Conservation (phyloP, 53 echinoderm and acorn worm species). For the Antedon mediterranea region DNA sequence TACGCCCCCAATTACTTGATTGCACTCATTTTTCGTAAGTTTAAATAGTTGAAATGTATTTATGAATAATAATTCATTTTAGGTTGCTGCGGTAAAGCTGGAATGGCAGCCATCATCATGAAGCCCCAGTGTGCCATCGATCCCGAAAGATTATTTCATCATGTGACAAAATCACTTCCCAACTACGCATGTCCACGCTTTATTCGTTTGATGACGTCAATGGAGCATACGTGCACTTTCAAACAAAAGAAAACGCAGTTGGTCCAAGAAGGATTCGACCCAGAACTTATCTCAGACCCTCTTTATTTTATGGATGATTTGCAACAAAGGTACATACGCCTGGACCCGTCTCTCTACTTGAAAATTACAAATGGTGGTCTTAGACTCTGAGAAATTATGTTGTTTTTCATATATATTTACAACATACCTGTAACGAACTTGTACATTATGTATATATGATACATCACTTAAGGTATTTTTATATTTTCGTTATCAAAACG, state of each 20-base stretch:
- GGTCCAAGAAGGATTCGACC: conserved; percentile 76
- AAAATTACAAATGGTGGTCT: conserved; percentile 51
- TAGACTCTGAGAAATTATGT: conserved; percentile 15
- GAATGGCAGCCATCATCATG: conserved; percentile 70
- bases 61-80: not conserved
- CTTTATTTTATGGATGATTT: conserved; percentile 33
- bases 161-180: conserved; percentile 41
- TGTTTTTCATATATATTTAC: not conserved
- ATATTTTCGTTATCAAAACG: not conserved
- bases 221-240: conserved; percentile 90
- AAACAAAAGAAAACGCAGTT: conserved; percentile 69
- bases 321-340: conserved; percentile 20
- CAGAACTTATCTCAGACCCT: conserved; percentile 42
- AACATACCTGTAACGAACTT: not conserved
- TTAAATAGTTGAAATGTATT: not conserved
- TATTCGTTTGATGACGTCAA: conserved; percentile 32
- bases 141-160: conserved; percentile 34
- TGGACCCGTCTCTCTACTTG: conserved; percentile 35
- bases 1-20: not conserved
- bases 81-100: conserved; percentile 93
- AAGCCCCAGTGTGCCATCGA: conserved; percentile 22
- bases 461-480: not conserved
- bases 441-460: not conserved
- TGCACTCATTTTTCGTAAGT: not conserved
- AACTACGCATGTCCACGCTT: conserved; percentile 91